These are phyloP conservation scores for Ctenicera cuprea DNA, from an alignment of 2,888 invertebrate species.

Conservation along the genomic window DNA sequence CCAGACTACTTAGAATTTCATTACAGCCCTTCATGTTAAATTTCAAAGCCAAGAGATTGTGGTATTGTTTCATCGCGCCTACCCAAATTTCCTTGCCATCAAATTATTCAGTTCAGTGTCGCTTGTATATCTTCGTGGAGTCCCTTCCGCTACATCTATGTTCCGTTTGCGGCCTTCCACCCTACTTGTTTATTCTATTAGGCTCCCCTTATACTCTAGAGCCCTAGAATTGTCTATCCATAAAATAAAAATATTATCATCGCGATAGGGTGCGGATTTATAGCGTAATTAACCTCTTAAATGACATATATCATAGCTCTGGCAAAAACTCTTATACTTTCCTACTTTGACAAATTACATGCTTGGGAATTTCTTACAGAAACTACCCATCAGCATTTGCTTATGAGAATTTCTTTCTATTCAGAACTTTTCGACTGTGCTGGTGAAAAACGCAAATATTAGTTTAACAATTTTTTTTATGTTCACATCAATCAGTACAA, in stretches of 20 bases:
- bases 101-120: slow-evolving; percentile 44
- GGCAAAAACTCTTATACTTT: not conserved
- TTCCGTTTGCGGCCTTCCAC: slow-evolving; percentile 36
- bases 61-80: slow-evolving; percentile 40
- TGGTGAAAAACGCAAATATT: too few relatives aligned
- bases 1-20: slow-evolving; percentile 25
- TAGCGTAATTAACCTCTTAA: slow-evolving; percentile 21
- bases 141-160: slow-evolving; percentile 36
- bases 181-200: slow-evolving; percentile 46
- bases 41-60: slow-evolving; percentile 35
- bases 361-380: not conserved
- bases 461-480: too few relatives aligned
- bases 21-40: slow-evolving; percentile 28
- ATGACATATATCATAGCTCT: not conserved
- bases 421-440: too few relatives aligned
- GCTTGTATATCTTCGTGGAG: slow-evolving; percentile 41
- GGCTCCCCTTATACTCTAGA: slow-evolving; percentile 28
- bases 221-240: slow-evolving; percentile 13
- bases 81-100: slow-evolving; percentile 44
- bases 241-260: slow-evolving; percentile 14
- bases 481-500: too few relatives aligned
- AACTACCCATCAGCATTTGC: too few relatives aligned
- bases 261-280: slow-evolving; percentile 8
- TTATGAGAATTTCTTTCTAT: too few relatives aligned
- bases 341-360: not conserved